phyloP scores from a whole-genome alignment of 2,113 vertebrate genomes.

The Symphodus melops region DNA sequence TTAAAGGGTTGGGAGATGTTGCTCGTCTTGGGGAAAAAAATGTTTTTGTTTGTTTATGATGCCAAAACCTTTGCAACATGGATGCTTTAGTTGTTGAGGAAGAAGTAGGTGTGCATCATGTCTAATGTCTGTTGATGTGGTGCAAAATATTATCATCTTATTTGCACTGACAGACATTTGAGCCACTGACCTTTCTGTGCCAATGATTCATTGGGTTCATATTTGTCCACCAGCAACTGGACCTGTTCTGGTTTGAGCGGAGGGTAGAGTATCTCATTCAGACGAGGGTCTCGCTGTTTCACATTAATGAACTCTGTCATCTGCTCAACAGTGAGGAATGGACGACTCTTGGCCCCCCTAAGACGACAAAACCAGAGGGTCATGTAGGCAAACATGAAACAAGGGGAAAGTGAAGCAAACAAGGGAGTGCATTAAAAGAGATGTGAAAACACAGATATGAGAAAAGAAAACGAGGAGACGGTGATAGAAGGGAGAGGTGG shows the following conservation, averaged over 20 bases:
- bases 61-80: neutral
- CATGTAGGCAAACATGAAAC: neutral
- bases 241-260: slow-evolving; percentile 97
- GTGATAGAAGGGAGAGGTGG: slow-evolving; percentile 23
- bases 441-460: slow-evolving; percentile 6
- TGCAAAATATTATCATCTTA: slow-evolving; percentile 5
- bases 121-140: slow-evolving; percentile 4
- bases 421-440: neutral
- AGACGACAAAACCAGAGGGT: neutral
- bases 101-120: neutral
- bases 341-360: slow-evolving; percentile 93
- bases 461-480: slow-evolving; percentile 17
- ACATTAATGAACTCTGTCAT: slow-evolving; percentile 97
- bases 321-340: slow-evolving; percentile 94
- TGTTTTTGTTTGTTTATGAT: neutral
- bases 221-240: slow-evolving; percentile 96
- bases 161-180: slow-evolving; percentile 23
- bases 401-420: neutral
- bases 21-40: neutral
- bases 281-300: slow-evolving; percentile 94
- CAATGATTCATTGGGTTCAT: slow-evolving; percentile 89
- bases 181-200: slow-evolving; percentile 91
- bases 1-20: slow-evolving; percentile 1
- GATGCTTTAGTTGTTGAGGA: neutral
- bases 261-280: slow-evolving; percentile 98